These are phyloP conservation scores for Carabus problematicus DNA, from an alignment of 2,888 invertebrate species.

Conservation along the genomic window DNA sequence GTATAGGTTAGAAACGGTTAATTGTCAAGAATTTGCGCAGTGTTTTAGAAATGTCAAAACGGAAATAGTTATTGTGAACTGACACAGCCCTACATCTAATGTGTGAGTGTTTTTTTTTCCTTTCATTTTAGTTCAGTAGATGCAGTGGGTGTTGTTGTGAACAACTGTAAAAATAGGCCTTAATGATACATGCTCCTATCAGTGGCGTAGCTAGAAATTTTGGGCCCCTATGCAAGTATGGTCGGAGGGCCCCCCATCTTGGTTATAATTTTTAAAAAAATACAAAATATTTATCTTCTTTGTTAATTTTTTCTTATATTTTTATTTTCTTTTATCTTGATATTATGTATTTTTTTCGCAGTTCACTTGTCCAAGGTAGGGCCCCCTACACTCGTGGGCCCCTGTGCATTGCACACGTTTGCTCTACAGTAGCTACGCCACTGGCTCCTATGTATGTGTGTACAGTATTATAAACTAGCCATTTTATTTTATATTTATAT, in stretches of 20 bases:
- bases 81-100: slow-evolving; percentile 32
- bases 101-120: slow-evolving; percentile 6
- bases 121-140: neutral
- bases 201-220: too few relatives aligned
- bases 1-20: neutral
- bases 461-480: neutral
- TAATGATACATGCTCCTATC: slow-evolving; percentile 33
- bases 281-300: too few relatives aligned
- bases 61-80: neutral
- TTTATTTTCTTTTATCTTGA: too few relatives aligned
- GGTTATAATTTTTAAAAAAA: too few relatives aligned
- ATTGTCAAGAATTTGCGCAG: slow-evolving; percentile 12
- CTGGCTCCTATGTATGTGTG: slow-evolving; percentile 13
- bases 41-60: slow-evolving; percentile 12
- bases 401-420: too few relatives aligned
- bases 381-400: too few relatives aligned
- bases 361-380: too few relatives aligned
- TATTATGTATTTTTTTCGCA: too few relatives aligned
- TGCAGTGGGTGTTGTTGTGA: slow-evolving; percentile 4
- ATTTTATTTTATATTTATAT: neutral
- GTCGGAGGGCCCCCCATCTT: too few relatives aligned
- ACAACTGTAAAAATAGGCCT: slow-evolving; percentile 37
- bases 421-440: too few relatives aligned
- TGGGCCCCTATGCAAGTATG: too few relatives aligned
- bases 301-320: too few relatives aligned